A percentile compares a stretch with the other conserved stretches of the same genome.
Conservation (phyloP, 2,888 invertebrate species). For the Criorhina ranunculi region DNA sequence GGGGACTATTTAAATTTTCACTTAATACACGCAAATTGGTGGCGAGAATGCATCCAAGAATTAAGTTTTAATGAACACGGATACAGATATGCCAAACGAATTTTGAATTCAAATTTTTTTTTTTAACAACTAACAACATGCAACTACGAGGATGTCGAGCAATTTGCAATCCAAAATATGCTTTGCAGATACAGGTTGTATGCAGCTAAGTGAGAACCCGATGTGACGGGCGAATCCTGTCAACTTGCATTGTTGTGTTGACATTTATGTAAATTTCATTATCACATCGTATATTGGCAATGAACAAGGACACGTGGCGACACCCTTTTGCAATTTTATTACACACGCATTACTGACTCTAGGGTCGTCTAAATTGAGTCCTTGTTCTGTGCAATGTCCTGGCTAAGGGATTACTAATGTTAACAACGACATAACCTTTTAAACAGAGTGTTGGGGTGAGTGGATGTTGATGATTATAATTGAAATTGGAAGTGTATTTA, state of each 20-base stretch:
- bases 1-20: constrained; percentile 1
- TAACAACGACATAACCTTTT: neutral
- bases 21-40: constrained; percentile 39
- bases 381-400: constrained; percentile 14
- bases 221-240: constrained; percentile 15
- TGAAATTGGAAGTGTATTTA: no score
- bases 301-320: constrained; percentile 40
- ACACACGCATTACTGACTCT: constrained; percentile 27
- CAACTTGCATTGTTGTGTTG: constrained; percentile 30
- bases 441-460: neutral
- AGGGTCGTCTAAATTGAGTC: constrained; percentile 5
- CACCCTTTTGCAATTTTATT: constrained; percentile 52
- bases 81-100: constrained; percentile 14
- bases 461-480: no score
- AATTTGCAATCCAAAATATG: neutral
- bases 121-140: neutral
- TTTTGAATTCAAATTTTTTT: neutral
- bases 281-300: constrained; percentile 18
- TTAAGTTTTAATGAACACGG: constrained; percentile 44
- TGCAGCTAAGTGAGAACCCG: neutral
- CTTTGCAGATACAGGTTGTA: constrained; percentile 9
- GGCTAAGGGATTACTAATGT: neutral
- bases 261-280: constrained; percentile 55
- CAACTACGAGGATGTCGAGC: neutral
- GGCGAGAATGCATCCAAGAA: constrained; percentile 38